Evolutionary conservation across 2,888 invertebrate species (phyloP).

Genomic region (Ectemnius cavifrons): DNA sequence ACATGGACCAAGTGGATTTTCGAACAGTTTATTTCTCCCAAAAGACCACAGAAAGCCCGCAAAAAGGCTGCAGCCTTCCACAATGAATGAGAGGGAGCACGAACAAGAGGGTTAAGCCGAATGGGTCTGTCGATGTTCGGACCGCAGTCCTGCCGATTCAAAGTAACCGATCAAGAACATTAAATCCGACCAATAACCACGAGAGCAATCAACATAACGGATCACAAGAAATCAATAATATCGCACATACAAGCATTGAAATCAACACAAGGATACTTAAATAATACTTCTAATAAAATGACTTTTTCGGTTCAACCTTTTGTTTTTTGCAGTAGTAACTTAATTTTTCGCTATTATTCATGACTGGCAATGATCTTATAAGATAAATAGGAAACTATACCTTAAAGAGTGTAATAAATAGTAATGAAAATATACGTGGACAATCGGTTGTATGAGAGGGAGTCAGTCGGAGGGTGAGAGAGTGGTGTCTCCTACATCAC

Average conservation of each 20-base stretch:
- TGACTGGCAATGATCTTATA: neutral
- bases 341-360: no score
- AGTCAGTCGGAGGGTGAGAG: conserved; percentile 16
- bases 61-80: conserved; percentile 43
- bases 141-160: conserved; percentile 25
- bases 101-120: conserved; percentile 30
- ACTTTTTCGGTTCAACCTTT: neutral
- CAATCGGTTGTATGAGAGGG: neutral
- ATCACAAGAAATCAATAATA: neutral
- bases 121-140: conserved; percentile 31
- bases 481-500: conserved; percentile 48
- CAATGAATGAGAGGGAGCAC: conserved; percentile 11
- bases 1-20: conserved; percentile 71
- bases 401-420: neutral
- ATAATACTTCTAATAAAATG: neutral
- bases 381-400: neutral
- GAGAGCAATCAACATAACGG: conserved; percentile 12
- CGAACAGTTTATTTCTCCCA: conserved; percentile 56
- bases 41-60: conserved; percentile 60
- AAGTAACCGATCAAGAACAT: conserved; percentile 35
- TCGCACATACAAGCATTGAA: no score
- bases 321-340: neutral
- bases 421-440: neutral
- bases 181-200: conserved; percentile 20
- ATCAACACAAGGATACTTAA: no score